phyloP scores from a whole-genome alignment of 2,888 invertebrate species.

The Pristionchus arcanus region DNA sequence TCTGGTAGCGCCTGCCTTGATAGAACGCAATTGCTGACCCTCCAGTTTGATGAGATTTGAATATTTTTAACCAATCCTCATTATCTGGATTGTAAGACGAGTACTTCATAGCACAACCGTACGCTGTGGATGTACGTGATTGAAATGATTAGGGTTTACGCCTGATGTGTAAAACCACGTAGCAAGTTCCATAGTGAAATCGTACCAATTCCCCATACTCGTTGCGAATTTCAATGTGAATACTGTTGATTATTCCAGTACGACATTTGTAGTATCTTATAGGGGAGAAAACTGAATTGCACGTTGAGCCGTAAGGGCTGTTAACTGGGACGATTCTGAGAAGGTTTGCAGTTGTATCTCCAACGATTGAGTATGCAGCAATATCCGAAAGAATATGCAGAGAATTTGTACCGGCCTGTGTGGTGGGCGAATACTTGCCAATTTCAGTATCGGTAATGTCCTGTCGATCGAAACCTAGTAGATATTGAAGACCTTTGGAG shows the following conservation, averaged over 20 bases:
- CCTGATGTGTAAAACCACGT: background rate
- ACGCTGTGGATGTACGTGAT: too few species aligned
- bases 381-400: background rate
- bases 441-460: background rate
- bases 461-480: background rate
- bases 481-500: background rate
- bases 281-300: background rate
- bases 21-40: background rate
- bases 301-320: background rate
- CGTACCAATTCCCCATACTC: too few species aligned
- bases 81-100: background rate
- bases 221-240: background rate
- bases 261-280: too few species aligned
- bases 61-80: background rate
- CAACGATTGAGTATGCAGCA: background rate
- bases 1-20: background rate
- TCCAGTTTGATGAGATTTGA: background rate
- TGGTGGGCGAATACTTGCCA: background rate
- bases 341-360: background rate
- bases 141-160: background rate
- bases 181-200: background rate
- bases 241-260: background rate
- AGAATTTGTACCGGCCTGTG: too few species aligned
- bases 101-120: background rate
- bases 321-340: background rate